Percentiles rank a stretch among this genome's conserved stretches.
phyloP scores from a whole-genome alignment of 1,140 invertebrate genomes.

The Diabrotica virgifera region DNA sequence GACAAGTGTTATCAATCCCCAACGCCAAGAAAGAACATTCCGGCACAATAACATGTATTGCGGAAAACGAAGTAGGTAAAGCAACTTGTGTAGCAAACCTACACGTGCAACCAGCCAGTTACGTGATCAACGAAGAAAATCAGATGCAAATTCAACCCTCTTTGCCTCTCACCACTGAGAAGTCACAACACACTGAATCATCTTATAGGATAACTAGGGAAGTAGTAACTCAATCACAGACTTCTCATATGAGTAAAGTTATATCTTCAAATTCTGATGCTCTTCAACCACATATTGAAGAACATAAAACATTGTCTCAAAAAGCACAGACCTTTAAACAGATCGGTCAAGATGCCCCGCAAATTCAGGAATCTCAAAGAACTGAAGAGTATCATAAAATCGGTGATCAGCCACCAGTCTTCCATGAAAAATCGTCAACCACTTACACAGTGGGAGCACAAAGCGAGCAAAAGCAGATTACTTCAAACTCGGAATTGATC shows the following conservation, averaged over 20 bases:
- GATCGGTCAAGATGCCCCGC: constrained; percentile 43
- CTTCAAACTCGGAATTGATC: constrained; percentile 29
- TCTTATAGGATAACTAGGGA: constrained; percentile 49
- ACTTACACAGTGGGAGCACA: constrained; percentile 31
- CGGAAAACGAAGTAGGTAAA: constrained; percentile 72
- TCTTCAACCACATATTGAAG: constrained; percentile 44
- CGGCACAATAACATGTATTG: constrained; percentile 70
- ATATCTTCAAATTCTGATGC: constrained; percentile 30
- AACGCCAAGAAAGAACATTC: constrained; percentile 55
- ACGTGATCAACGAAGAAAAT: constrained; percentile 25
- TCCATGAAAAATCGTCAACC: constrained; percentile 39
- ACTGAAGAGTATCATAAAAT: constrained; percentile 55
- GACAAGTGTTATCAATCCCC: constrained; percentile 66
- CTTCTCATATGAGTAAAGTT: constrained; percentile 42
- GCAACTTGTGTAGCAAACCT: constrained; percentile 63
- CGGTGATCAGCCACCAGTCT: constrained; percentile 38
- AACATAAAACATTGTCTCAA: constrained; percentile 45
- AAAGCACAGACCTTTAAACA: constrained; percentile 46
- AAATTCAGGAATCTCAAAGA: constrained; percentile 49
- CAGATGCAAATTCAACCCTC: not conserved
- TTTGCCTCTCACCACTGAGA: constrained; percentile 18
- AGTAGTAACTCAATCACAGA: constrained; percentile 49
- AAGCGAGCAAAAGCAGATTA: constrained; percentile 23
- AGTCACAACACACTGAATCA: constrained; percentile 35
- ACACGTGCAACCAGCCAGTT: constrained; percentile 50